phyloP scores from a whole-genome alignment of 2,113 vertebrate species.

The Bungarus multicinctus region DNA sequence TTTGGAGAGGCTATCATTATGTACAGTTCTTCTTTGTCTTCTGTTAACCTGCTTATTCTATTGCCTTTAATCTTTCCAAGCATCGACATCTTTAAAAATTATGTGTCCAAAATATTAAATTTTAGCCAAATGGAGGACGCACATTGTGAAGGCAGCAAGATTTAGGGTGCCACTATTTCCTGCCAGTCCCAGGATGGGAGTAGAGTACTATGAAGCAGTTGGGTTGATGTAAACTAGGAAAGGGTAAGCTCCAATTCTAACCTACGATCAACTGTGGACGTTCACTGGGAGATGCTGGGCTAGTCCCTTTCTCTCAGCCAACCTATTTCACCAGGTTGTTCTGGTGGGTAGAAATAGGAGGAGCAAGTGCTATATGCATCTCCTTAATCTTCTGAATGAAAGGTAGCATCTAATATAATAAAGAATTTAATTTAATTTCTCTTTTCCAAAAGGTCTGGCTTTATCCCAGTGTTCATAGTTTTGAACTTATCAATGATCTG shows the following conservation, averaged over 20 bases:
- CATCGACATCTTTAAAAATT: neutral
- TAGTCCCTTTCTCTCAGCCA: neutral
- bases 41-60: neutral
- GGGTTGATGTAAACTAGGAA: neutral
- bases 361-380: neutral
- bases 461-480: neutral
- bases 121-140: neutral
- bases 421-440: neutral
- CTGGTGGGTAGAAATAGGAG: neutral
- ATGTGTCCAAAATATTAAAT: neutral
- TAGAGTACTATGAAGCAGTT: neutral
- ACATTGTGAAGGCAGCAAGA: neutral
- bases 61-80: neutral
- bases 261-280: neutral
- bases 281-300: neutral
- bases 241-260: neutral
- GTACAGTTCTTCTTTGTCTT: neutral
- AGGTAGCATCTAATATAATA: neutral
- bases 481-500: neutral
- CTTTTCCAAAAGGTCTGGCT: neutral
- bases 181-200: neutral
- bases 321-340: neutral
- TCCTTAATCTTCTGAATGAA: neutral
- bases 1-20: neutral
- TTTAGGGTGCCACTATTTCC: neutral